Evolutionary conservation across 2,113 vertebrate species (phyloP).

Genomic region (Thryonomys swinderianus): DNA sequence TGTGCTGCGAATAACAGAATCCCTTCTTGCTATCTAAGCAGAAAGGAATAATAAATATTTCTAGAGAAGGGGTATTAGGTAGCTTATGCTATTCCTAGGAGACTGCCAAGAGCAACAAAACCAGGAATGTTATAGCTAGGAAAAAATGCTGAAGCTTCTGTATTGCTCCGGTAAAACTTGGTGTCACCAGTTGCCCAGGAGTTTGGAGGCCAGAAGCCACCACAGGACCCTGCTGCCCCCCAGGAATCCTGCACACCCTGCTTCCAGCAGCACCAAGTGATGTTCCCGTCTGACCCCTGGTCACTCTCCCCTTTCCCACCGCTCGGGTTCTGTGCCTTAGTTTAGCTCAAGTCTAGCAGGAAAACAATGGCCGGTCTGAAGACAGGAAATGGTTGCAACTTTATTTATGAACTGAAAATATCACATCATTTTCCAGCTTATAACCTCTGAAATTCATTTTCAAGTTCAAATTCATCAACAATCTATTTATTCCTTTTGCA

Average conservation of each 20-base stretch:
- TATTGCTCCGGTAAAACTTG: not conserved
- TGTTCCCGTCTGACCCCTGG: not conserved
- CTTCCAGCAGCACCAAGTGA: not conserved
- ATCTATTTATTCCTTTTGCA: not conserved
- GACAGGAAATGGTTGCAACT: not conserved
- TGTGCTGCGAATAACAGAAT: conserved; percentile 5
- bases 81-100: not conserved
- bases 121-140: not conserved
- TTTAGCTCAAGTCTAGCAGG: not conserved
- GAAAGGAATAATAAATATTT: not conserved
- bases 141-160: not conserved
- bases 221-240: not conserved
- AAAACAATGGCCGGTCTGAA: not conserved
- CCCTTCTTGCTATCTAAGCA: not conserved
- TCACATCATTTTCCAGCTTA: not conserved
- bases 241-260: not conserved
- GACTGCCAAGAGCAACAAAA: not conserved
- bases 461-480: conserved; percentile 13
- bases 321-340: not conserved
- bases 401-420: conserved; percentile 18
- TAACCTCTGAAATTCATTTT: conserved; percentile 7
- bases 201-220: not conserved
- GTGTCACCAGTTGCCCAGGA: rapidly evolving
- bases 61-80: not conserved
- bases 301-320: not conserved